These are phyloP conservation scores for Hipparchia sbordonii DNA, from an alignment of 2,888 invertebrate species.

Conservation along the genomic window DNA sequence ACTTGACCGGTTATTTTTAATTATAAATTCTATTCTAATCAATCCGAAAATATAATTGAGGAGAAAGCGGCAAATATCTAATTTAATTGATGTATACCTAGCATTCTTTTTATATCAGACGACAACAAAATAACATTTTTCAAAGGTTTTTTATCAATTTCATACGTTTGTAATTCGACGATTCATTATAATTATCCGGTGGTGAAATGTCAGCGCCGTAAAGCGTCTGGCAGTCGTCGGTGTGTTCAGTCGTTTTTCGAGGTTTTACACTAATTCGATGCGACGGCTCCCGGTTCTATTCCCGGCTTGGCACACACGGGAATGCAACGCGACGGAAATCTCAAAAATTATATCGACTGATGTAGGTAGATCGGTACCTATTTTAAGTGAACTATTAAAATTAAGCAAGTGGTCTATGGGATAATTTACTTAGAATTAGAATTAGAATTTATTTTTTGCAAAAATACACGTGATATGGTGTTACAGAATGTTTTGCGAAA, in stretches of 20 bases:
- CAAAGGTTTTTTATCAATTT: neutral
- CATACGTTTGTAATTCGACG: constrained; percentile 1
- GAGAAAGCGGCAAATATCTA: too few relatives aligned
- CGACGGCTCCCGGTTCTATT: constrained; percentile 77
- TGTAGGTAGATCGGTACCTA: neutral
- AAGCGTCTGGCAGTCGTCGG: constrained; percentile 49
- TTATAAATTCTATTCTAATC: too few relatives aligned
- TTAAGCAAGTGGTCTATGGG: too few relatives aligned
- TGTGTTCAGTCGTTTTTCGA: constrained; percentile 69
- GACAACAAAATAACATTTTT: neutral
- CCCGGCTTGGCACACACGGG: constrained; percentile 57
- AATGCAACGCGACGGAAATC: constrained; percentile 39
- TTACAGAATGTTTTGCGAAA: too few relatives aligned
- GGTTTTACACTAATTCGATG: constrained; percentile 76
- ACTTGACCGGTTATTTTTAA: too few relatives aligned
- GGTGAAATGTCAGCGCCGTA: constrained; percentile 18
- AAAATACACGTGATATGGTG: too few relatives aligned
- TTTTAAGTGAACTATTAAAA: too few relatives aligned
- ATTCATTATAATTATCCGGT: constrained; percentile 28
- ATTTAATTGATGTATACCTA: too few relatives aligned
- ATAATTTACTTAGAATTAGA: too few relatives aligned
- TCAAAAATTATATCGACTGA: constrained; percentile 32
- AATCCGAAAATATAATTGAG: too few relatives aligned
- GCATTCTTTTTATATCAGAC: too few relatives aligned
- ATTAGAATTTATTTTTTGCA: too few relatives aligned